A percentile compares a stretch with the other conserved stretches of the same genome.
phyloP scores from a whole-genome alignment of 2,113 vertebrate species.

The Dasyprocta punctata region DNA sequence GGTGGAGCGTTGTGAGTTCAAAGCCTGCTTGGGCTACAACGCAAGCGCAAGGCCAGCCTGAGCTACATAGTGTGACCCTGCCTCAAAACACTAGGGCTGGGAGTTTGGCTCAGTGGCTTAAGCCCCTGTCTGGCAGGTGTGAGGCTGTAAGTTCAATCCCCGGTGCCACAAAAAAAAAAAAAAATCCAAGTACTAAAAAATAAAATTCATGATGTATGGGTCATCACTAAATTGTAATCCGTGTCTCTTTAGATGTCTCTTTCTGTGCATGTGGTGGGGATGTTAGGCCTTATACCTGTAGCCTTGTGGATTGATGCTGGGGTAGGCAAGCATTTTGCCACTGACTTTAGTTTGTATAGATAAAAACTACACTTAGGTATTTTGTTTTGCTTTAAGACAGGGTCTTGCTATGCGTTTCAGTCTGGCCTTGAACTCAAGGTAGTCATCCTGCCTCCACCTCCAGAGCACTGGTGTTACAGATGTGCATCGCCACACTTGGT shows the following conservation, averaged over 20 bases:
- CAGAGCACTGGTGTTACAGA: neutral
- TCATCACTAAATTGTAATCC: neutral
- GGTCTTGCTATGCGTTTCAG: neutral
- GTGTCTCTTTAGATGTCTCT: neutral
- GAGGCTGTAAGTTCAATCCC: too few relatives aligned
- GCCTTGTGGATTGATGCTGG: neutral
- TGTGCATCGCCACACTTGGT: neutral
- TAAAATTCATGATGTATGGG: neutral
- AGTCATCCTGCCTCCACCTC: neutral
- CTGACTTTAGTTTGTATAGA: neutral
- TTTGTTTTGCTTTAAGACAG: neutral
- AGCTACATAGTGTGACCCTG: too few relatives aligned
- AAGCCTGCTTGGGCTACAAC: too few relatives aligned
- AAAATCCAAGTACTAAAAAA: too few relatives aligned
- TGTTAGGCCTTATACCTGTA: too few relatives aligned
- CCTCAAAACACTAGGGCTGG: too few relatives aligned
- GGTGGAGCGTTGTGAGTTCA: too few relatives aligned
- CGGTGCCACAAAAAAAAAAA: too few relatives aligned
- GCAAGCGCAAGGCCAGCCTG: too few relatives aligned
- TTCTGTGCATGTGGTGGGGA: too few relatives aligned
- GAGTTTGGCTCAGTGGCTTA: too few relatives aligned
- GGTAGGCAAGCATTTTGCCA: neutral
- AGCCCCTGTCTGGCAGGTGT: too few relatives aligned
- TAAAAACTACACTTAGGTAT: neutral
- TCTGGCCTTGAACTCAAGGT: neutral